Evolutionary conservation across 2,888 invertebrate species (phyloP), one percentile per base, ranked within the genome.

Genomic region (Agrotis ipsilon): DNA sequence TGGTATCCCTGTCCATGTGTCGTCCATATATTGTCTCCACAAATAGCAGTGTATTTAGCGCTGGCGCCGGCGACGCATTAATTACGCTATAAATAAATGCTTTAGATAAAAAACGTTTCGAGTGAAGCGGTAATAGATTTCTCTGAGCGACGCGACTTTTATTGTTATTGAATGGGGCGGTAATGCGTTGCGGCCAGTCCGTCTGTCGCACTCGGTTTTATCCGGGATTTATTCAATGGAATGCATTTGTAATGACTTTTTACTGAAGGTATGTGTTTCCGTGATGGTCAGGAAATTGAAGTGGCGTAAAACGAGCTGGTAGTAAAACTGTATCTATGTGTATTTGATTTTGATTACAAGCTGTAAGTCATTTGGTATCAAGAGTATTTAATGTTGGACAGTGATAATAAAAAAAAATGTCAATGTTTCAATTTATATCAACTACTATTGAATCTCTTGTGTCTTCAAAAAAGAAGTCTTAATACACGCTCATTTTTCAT

Each of bases 1-100:
- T 52, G n/a, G 24, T 54, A n/a, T 46, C 39, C 49, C 43, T 68
- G 24, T 55, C 46, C 57, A 65, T 59, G 71, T 72, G 75, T 55
- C 80, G 63, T 60, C 78, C 86, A 75, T 82, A 67, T 77, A 81
- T 85, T 85, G 84, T 77, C 68, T 79, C 83, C 80, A 79, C 86
- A 87, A 89, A 89, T 89, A 89, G 87, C 85, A 75, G 72, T 72
- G 85, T 79, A 82, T 88, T 88, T 85, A 87, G 81, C 82, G 77
- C 80, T 84, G 88, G 89, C 89, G 89, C 89, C 88, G 88, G 84
- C 84, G 87, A 89, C 89, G 83, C 90, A 90, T 90, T 90, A 90
- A 90, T 90, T 90, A 90, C 87, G 81, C 88, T 90, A 89, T 90
- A 90, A 90, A 90, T 90, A 90, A 87, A 83, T 83, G 82, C 79